Evolutionary conservation across 2,113 vertebrate species (phyloP).

Genomic region (Pterocles orientalis): DNA sequence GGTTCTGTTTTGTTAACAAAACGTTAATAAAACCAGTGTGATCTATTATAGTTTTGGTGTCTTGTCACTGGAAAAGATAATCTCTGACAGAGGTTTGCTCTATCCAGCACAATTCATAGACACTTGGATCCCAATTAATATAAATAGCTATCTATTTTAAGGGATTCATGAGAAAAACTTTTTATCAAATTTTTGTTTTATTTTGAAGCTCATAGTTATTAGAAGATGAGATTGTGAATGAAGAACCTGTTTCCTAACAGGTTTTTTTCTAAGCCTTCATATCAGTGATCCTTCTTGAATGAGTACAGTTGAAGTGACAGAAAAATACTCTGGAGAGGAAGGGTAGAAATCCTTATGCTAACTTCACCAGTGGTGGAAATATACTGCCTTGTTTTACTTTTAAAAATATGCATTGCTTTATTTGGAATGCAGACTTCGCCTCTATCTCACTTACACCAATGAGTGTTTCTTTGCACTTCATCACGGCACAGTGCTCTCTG

Average conservation of each 20-base stretch:
- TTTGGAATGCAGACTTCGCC: not conserved
- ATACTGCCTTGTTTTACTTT: not conserved
- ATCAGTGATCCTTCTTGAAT: not conserved
- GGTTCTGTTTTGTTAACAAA: not conserved
- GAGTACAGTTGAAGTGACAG: not conserved
- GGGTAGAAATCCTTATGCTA: not conserved
- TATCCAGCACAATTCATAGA: not conserved
- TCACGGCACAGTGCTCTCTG: not conserved
- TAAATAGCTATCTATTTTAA: not conserved
- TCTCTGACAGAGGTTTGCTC: not conserved
- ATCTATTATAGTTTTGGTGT: not conserved
- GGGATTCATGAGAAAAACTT: not conserved
- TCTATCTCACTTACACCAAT: not conserved
- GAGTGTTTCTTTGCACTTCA: not conserved
- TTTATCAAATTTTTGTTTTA: not conserved
- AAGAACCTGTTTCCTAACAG: not conserved
- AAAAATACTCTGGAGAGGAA: not conserved
- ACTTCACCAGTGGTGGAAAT: not conserved
- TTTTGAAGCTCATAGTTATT: not conserved
- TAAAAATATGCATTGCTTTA: not conserved
- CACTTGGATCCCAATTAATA: not conserved
- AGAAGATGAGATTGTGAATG: not conserved
- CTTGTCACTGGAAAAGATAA: not conserved
- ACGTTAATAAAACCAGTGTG: not conserved
- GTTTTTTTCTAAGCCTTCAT: accelerated